Percentiles rank a stretch among this genome's conserved stretches.
Conservation (phyloP, 2,797 vertebrate genomes). For the Pantherophis alleghaniensis region DNA sequence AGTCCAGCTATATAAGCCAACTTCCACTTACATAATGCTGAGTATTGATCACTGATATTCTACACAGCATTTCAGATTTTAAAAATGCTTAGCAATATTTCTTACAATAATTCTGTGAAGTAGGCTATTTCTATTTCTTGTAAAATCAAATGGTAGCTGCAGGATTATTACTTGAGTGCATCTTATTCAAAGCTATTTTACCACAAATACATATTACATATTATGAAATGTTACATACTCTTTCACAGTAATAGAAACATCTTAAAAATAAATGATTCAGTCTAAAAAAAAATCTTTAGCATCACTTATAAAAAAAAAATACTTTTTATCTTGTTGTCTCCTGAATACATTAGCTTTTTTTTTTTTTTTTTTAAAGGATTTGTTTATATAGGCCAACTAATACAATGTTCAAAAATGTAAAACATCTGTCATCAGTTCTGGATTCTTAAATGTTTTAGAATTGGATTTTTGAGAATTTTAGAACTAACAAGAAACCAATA, state of each 20-base stretch:
- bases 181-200: background rate
- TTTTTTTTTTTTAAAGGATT: too few relatives aligned
- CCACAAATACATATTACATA: background rate
- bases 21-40: background rate
- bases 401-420: background rate
- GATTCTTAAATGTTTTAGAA: slow-evolving; percentile 27
- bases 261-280: background rate
- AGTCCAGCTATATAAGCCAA: background rate
- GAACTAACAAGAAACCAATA: slow-evolving; percentile 17
- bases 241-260: background rate
- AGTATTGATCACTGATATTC: background rate
- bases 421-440: background rate
- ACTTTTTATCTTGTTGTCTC: background rate
- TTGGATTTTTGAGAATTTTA: slow-evolving; percentile 18
- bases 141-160: background rate
- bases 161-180: background rate
- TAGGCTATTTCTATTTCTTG: background rate
- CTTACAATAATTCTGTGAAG: background rate
- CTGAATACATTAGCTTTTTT: background rate
- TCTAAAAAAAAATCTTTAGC: background rate
- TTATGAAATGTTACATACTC: background rate
- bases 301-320: background rate
- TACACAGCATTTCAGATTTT: background rate
- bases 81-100: background rate
- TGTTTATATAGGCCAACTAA: background rate